These are phyloP conservation scores for Polypterus bichir DNA, from an alignment of 2,113 vertebrate species.

Conservation along the genomic window DNA sequence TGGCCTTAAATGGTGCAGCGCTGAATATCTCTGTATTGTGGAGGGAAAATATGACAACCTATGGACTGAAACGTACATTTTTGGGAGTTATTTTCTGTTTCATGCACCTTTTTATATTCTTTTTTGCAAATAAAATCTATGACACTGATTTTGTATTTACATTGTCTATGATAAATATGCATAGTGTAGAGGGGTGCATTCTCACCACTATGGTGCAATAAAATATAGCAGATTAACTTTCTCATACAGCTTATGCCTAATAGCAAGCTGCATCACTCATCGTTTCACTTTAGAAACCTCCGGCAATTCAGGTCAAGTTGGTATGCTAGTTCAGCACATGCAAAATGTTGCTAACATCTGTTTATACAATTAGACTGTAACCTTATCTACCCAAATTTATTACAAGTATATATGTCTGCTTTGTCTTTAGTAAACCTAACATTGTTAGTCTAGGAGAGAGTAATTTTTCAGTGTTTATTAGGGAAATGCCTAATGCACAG, in stretches of 20 bases:
- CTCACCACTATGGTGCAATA: no score
- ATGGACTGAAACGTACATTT: no score
- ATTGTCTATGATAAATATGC: no score
- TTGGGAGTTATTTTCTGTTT: no score
- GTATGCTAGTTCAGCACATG: constrained; percentile 15
- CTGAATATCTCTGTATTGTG: no score
- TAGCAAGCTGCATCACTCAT: constrained; percentile 25
- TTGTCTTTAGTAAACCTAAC: constrained; percentile 29
- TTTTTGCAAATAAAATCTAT: no score
- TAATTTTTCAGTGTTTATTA: constrained; percentile 32
- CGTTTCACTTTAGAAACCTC: constrained; percentile 22
- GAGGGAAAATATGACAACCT: no score
- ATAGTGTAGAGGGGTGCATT: no score
- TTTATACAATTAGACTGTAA: constrained; percentile 30
- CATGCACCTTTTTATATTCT: no score
- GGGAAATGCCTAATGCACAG: constrained; percentile 8
- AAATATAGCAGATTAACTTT: no score
- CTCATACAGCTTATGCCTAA: not conserved
- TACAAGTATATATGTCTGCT: constrained; percentile 40
- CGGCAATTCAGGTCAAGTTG: constrained; percentile 25
- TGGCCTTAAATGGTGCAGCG: no score
- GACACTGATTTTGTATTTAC: no score
- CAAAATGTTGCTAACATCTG: constrained; percentile 22
- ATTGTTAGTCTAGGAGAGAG: constrained; percentile 28
- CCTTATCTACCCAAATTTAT: constrained; percentile 27